These are phyloP conservation scores for Neosilurus mollespiculum DNA, from an alignment of 2,797 vertebrate species.

Conservation along the genomic window DNA sequence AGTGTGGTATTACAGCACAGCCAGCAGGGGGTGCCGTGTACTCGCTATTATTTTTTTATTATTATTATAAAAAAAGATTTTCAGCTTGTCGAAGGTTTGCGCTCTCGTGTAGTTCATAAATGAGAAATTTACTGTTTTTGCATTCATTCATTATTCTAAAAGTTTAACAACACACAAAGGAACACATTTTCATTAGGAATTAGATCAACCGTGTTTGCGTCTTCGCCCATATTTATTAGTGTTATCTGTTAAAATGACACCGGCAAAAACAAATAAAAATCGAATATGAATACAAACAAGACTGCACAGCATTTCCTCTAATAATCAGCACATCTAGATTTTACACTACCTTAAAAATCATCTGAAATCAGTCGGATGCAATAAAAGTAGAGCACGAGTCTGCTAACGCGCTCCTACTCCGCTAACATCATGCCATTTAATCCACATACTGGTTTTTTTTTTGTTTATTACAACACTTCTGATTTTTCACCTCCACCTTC, in stretches of 20 bases:
- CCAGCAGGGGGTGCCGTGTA: too few relatives aligned
- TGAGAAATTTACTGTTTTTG: neutral
- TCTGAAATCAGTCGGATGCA: slow-evolving; percentile 64
- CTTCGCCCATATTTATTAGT: slow-evolving; percentile 16
- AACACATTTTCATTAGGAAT: slow-evolving; percentile 12
- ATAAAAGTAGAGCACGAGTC: slow-evolving; percentile 74
- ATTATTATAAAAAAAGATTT: too few relatives aligned
- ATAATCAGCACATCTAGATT: slow-evolving; percentile 72
- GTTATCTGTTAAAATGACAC: slow-evolving; percentile 31
- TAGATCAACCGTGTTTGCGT: slow-evolving; percentile 35
- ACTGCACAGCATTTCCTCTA: slow-evolving; percentile 82
- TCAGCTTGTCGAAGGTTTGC: too few relatives aligned
- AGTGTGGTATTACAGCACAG: too few relatives aligned
- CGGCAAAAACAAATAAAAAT: slow-evolving; percentile 67
- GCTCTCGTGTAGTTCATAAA: neutral
- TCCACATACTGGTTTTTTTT: slow-evolving; percentile 44
- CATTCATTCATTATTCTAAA: neutral
- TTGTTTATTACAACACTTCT: slow-evolving; percentile 49
- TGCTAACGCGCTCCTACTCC: slow-evolving; percentile 53
- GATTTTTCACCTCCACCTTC: slow-evolving; percentile 46
- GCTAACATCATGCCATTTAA: slow-evolving; percentile 56
- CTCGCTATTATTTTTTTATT: too few relatives aligned
- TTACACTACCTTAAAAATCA: slow-evolving; percentile 72
- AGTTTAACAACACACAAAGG: neutral
- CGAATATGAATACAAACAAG: slow-evolving; percentile 65